Evolutionary conservation across 2,888 invertebrate species (phyloP).

Genomic region (Dicyrtomina minuta): DNA sequence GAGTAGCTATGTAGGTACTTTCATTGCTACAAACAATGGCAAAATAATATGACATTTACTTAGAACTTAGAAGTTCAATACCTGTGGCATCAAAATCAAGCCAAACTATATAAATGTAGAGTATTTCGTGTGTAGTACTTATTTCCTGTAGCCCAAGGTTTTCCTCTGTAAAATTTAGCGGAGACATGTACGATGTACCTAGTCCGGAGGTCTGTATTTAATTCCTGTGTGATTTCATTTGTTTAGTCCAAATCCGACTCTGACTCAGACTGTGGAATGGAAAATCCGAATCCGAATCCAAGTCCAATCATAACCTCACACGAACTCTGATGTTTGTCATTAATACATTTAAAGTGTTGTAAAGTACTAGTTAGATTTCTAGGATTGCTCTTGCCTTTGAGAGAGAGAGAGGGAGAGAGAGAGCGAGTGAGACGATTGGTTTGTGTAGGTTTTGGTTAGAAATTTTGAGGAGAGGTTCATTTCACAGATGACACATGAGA

Average conservation of each 20-base stretch:
- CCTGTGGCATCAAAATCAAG: no score
- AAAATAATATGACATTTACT: no score
- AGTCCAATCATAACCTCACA: background rate
- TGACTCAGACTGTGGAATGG: background rate
- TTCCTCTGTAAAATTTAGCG: background rate
- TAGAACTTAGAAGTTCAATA: no score
- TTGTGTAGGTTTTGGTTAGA: slow-evolving; percentile 5
- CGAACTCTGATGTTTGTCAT: background rate
- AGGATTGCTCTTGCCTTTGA: slow-evolving; percentile 1
- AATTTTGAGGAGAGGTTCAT: slow-evolving; percentile 23
- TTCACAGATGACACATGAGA: slow-evolving; percentile 29
- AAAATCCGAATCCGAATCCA: no score
- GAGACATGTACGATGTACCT: no score
- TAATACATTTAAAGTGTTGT: slow-evolving; percentile 13
- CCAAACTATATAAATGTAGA: background rate
- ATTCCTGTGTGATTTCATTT: background rate
- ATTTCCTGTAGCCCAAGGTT: background rate
- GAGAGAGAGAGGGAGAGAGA: background rate
- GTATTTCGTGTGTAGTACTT: no score
- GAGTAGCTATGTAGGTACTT: no score
- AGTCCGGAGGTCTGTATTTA: background rate
- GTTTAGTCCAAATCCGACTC: background rate
- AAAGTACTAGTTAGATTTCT: slow-evolving; percentile 9
- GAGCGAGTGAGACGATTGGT: slow-evolving; percentile 14
- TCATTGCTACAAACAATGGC: no score